Percentiles rank a stretch among this genome's conserved stretches.
These are phyloP conservation scores for Leptodactylus fallax DNA, from an alignment of 2,797 vertebrate species.

Conservation along the genomic window DNA sequence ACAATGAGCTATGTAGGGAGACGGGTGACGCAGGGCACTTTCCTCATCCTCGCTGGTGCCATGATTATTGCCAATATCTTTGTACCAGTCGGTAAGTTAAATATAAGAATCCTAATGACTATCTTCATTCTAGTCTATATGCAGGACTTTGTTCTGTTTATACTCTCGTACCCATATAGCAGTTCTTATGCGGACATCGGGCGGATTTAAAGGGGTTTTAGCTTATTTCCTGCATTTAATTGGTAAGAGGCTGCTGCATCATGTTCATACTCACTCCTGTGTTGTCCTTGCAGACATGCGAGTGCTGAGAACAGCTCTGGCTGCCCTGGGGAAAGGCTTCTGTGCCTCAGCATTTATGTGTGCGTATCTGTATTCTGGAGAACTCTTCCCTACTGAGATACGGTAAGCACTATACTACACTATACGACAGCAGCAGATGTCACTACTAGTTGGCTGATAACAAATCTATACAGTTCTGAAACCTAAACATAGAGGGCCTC, in stretches of 20 bases:
- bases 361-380: conserved; percentile 47
- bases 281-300: conserved; percentile 64
- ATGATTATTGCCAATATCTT: neutral
- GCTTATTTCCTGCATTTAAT: no score
- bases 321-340: conserved; percentile 62
- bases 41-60: neutral
- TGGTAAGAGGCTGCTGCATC: neutral
- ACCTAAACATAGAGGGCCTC: no score
- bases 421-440: neutral
- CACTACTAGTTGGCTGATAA: neutral
- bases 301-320: conserved; percentile 60
- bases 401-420: conserved; percentile 56
- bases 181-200: no score
- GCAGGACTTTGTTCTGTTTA: neutral
- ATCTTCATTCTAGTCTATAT: no score
- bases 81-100: conserved; percentile 14
- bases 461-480: no score
- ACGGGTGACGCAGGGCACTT: neutral
- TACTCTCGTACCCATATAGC: neutral
- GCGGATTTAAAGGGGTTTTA: no score
- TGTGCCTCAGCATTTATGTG: conserved; percentile 63
- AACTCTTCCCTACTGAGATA: conserved; percentile 70
- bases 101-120: neutral
- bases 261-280: neutral
- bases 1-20: neutral